Evolutionary conservation across 2,888 invertebrate species (phyloP).

Genomic region (Cremastinae sp.): DNA sequence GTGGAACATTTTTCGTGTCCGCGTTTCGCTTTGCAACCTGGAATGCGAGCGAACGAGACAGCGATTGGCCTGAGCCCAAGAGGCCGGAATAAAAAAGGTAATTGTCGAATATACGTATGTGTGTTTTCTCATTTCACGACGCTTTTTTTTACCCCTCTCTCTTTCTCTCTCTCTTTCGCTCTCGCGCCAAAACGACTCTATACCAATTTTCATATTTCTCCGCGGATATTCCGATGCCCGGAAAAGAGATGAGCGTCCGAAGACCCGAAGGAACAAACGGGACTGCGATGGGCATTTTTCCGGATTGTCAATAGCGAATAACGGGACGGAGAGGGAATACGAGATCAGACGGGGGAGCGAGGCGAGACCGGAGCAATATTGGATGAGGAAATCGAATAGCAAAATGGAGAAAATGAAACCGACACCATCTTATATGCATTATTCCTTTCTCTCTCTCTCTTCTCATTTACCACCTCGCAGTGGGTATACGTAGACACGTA

Average conservation of each 20-base stretch:
- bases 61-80: slow-evolving; percentile 26
- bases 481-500: slow-evolving; percentile 16
- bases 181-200: slow-evolving; percentile 14
- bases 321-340: slow-evolving; percentile 8
- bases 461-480: slow-evolving; percentile 13
- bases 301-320: slow-evolving; percentile 9
- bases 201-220: not conserved
- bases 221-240: not conserved
- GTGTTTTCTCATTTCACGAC: not conserved
- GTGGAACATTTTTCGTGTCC: slow-evolving; percentile 35
- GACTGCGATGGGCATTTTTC: slow-evolving; percentile 16
- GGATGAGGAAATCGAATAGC: slow-evolving; percentile 78
- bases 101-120: slow-evolving; percentile 7
- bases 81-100: slow-evolving; percentile 17
- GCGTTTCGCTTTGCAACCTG: slow-evolving; percentile 6
- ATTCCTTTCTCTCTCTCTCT: slow-evolving; percentile 5
- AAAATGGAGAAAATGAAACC: slow-evolving; percentile 78
- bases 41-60: slow-evolving; percentile 4
- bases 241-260: not conserved
- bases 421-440: slow-evolving; percentile 51
- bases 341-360: slow-evolving; percentile 37
- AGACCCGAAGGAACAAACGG: slow-evolving; percentile 23
- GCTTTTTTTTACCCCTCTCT: too few relatives aligned
- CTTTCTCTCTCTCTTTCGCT: slow-evolving; percentile 3
- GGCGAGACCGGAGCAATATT: slow-evolving; percentile 73